Evolutionary conservation across 2,888 invertebrate genomes (phyloP).

Genomic region (Sussaba pulchella): DNA sequence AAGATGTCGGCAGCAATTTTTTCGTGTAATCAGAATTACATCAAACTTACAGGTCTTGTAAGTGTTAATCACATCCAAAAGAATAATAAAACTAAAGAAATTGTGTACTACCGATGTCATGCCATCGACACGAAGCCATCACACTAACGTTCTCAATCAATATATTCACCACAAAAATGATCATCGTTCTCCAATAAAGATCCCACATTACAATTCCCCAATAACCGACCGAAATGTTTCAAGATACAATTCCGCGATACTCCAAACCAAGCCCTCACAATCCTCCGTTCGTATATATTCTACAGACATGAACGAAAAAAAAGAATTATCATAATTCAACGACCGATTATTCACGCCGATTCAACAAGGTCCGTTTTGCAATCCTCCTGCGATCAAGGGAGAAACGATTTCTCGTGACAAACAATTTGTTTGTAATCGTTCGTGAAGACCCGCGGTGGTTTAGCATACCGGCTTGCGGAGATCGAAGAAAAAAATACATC

Average conservation of each 20-base stretch:
- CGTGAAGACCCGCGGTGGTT: constrained; percentile 50
- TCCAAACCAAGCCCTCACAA: constrained; percentile 28
- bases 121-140: no score
- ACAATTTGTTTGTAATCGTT: constrained; percentile 55
- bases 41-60: no score
- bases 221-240: background rate
- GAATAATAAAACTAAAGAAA: no score
- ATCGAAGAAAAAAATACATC: constrained; percentile 23
- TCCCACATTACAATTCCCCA: no score
- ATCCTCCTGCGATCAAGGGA: constrained; percentile 20
- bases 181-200: no score
- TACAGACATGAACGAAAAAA: no score
- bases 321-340: constrained; percentile 60
- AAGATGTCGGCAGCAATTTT: no score
- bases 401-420: constrained; percentile 13
- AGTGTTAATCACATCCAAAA: no score
- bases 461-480: constrained; percentile 34
- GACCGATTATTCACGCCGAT: constrained; percentile 61
- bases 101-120: no score
- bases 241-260: background rate
- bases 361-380: constrained; percentile 35
- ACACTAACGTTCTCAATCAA: no score
- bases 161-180: no score
- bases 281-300: constrained; percentile 29
- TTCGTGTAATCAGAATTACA: no score